A percentile compares a stretch with the other conserved stretches of the same genome.
These are phyloP conservation scores for Piliocolobus tephrosceles DNA, from an alignment of 2,113 vertebrate genomes.

Conservation along the genomic window DNA sequence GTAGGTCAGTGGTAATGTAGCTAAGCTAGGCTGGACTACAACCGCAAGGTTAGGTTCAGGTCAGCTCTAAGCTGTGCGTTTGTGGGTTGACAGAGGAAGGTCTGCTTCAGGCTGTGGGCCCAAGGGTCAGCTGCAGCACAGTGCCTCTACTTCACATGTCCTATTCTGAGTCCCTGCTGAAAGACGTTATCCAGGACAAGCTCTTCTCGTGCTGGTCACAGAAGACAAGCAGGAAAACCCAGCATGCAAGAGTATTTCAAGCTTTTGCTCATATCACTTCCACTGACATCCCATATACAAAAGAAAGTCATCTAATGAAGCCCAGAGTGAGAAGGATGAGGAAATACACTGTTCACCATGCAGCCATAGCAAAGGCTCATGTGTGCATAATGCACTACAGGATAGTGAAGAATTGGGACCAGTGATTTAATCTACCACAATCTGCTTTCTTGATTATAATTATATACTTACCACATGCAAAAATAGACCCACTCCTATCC, in stretches of 20 bases:
- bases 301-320: not conserved
- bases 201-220: not conserved
- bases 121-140: not conserved
- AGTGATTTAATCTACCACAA: not conserved
- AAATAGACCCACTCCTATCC: not conserved
- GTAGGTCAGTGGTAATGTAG: not conserved
- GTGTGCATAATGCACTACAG: not conserved
- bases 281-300: not conserved
- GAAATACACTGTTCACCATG: not conserved
- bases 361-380: not conserved
- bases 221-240: constrained; percentile 17
- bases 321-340: not conserved
- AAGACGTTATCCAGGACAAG: not conserved
- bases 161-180: not conserved
- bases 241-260: not conserved
- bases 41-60: not conserved
- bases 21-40: not conserved
- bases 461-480: not conserved
- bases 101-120: not conserved
- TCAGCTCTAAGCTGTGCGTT: not conserved
- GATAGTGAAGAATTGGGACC: not conserved
- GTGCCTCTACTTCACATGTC: not conserved
- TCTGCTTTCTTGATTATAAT: not conserved
- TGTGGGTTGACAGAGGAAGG: not conserved
- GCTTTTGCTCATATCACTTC: not conserved